Evolutionary conservation across 1,140 invertebrate species (phyloP).

Genomic region (Meloidogyne exigua): DNA sequence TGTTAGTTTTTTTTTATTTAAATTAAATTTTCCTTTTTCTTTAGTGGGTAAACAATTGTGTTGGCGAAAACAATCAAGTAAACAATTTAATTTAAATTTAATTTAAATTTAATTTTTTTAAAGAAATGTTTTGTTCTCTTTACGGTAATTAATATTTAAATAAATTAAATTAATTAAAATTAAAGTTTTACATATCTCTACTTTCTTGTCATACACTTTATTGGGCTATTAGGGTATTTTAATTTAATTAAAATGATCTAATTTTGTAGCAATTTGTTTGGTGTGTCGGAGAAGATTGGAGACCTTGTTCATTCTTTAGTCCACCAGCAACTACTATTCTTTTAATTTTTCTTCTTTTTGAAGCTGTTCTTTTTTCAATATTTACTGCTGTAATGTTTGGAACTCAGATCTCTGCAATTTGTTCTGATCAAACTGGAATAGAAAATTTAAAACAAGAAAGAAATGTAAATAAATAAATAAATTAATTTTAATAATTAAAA

Average conservation of each 20-base stretch:
- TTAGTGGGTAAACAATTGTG: conserved; percentile 86
- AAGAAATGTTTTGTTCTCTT: conserved; percentile 99
- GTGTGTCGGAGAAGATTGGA: conserved; percentile 90
- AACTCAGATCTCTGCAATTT: conserved; percentile 94
- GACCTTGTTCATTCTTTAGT: conserved; percentile 79
- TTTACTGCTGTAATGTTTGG: conserved; percentile 97
- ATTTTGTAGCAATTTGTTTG: conserved; percentile 80
- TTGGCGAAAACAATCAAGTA: conserved; percentile 88
- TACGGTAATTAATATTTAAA: conserved; percentile 73
- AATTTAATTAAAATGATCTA: neutral
- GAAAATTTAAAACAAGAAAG: conserved; percentile 51
- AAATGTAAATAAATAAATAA: conserved; percentile 6
- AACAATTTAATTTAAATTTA: neutral
- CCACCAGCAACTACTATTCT: conserved; percentile 92
- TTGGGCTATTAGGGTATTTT: conserved; percentile 71
- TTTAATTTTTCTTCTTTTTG: conserved; percentile 90
- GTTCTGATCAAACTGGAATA: conserved; percentile 90
- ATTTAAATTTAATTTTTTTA: neutral
- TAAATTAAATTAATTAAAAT: conserved; percentile 64
- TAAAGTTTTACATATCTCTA: conserved; percentile 91
- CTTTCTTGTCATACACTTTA: conserved; percentile 91
- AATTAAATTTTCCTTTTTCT: conserved; percentile 2
- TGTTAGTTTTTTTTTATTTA: conserved; percentile 71
- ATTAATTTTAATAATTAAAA: conserved; percentile 5
- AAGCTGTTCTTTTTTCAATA: conserved; percentile 92